Conservation (phyloP, 64 coral and sea anemone species). For the Pocillopora verrucosa region DNA sequence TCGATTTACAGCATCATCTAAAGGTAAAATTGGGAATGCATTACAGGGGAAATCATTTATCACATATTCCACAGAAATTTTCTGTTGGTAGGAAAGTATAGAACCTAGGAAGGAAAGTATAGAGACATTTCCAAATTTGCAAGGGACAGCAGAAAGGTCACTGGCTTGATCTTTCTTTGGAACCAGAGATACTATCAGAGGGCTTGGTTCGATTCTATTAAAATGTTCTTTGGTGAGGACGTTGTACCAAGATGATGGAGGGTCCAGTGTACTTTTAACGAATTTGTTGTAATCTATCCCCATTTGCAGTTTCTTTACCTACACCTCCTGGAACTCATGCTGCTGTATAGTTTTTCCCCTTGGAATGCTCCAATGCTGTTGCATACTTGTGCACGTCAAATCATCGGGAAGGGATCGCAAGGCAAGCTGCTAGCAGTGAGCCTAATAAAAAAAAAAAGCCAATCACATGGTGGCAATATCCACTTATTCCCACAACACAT, state of each 20-base stretch:
- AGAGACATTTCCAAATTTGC: slow-evolving; percentile 60
- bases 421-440: slow-evolving; percentile 67
- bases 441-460: slow-evolving; percentile 59
- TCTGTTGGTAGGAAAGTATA: slow-evolving; percentile 68
- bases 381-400: slow-evolving; percentile 49
- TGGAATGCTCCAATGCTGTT: slow-evolving; percentile 62
- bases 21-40: slow-evolving; percentile 34
- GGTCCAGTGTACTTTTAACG: slow-evolving; percentile 65
- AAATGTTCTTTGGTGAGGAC: slow-evolving; percentile 46
- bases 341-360: slow-evolving; percentile 53
- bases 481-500: slow-evolving; percentile 52
- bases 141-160: slow-evolving; percentile 29
- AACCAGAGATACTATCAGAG: slow-evolving; percentile 48
- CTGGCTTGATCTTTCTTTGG: slow-evolving; percentile 20
- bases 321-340: slow-evolving; percentile 38
- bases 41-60: slow-evolving; percentile 68
- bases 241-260: slow-evolving; percentile 38
- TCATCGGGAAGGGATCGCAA: slow-evolving; percentile 49
- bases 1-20: slow-evolving; percentile 34
- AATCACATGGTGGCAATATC: slow-evolving; percentile 69
- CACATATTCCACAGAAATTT: slow-evolving; percentile 62
- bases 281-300: slow-evolving; percentile 59
- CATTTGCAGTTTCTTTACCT: slow-evolving; percentile 52
- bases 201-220: slow-evolving; percentile 27
- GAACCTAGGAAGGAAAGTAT: too few species aligned